phyloP scores from a whole-genome alignment of 1,140 invertebrate species.

The Brachionus calyciflorus region DNA sequence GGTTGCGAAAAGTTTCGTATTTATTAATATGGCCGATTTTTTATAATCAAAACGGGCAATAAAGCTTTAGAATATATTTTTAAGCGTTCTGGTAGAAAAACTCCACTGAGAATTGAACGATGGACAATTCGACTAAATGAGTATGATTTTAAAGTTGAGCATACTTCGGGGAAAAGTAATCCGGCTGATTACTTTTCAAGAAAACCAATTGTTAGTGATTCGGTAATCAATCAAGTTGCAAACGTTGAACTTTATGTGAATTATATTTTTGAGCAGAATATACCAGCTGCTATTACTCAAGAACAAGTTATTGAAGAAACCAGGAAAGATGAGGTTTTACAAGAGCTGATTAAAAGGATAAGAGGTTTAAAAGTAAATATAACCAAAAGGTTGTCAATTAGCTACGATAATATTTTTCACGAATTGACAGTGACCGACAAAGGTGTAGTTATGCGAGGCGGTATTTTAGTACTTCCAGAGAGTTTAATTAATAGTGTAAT shows the following conservation, averaged over 20 bases:
- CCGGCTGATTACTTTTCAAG: not conserved
- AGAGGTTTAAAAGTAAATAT: not conserved
- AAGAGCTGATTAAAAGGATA: slow-evolving; percentile 2
- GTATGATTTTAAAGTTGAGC: not conserved
- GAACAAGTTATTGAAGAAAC: slow-evolving; percentile 1
- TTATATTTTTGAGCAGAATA: not conserved
- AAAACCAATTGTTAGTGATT: not conserved
- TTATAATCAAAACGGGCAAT: slow-evolving; percentile 48
- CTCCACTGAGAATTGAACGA: not conserved
- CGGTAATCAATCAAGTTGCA: not conserved
- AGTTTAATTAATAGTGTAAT: slow-evolving; percentile 47
- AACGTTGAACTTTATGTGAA: slow-evolving; percentile 13
- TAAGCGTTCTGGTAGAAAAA: not conserved
- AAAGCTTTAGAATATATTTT: slow-evolving; percentile 40
- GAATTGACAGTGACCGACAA: not conserved
- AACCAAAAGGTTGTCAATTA: not conserved
- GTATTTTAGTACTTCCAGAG: slow-evolving; percentile 48
- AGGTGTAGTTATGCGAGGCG: slow-evolving; percentile 46
- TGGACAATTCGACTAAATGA: not conserved
- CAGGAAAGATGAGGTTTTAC: not conserved
- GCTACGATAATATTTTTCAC: not conserved
- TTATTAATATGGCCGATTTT: slow-evolving; percentile 48
- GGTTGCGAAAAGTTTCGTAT: slow-evolving; percentile 49
- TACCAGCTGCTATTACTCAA: not conserved
- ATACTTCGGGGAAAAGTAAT: not conserved